These are phyloP conservation scores for Lepus timidus DNA, from an alignment of 2,113 vertebrate genomes.

Conservation along the genomic window DNA sequence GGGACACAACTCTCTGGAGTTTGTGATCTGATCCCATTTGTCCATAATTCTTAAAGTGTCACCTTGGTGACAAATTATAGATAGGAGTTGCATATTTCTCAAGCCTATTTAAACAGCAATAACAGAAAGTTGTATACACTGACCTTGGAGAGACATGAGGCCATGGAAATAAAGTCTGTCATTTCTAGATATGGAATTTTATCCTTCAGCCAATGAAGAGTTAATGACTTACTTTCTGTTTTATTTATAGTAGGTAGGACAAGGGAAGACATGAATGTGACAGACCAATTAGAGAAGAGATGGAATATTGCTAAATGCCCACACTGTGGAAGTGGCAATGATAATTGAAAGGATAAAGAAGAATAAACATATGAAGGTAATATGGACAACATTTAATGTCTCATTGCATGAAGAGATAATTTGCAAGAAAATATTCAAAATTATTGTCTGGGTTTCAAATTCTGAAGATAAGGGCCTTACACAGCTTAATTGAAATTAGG, in stretches of 20 bases:
- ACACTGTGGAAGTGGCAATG: not conserved
- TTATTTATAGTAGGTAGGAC: not conserved
- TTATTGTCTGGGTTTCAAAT: not conserved
- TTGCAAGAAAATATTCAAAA: not conserved
- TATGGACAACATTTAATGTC: not conserved
- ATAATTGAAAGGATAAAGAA: not conserved
- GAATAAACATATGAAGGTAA: not conserved
- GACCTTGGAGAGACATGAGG: not conserved
- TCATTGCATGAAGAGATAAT: not conserved
- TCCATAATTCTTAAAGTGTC: no score
- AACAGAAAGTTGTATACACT: not conserved
- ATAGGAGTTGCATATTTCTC: not conserved
- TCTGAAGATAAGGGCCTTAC: not conserved
- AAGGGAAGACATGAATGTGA: not conserved
- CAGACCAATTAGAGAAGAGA: not conserved
- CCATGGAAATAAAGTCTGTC: not conserved
- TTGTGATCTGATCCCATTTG: not conserved
- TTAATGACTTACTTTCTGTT: not conserved
- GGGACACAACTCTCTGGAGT: not conserved
- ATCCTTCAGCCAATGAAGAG: not conserved
- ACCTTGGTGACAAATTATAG: not conserved
- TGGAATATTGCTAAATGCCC: not conserved
- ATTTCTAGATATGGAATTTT: constrained; percentile 24
- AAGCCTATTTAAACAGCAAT: not conserved
- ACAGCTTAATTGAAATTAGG: not conserved